Evolutionary conservation across 2,888 invertebrate genomes (phyloP).

Genomic region (Athalia cordata): DNA sequence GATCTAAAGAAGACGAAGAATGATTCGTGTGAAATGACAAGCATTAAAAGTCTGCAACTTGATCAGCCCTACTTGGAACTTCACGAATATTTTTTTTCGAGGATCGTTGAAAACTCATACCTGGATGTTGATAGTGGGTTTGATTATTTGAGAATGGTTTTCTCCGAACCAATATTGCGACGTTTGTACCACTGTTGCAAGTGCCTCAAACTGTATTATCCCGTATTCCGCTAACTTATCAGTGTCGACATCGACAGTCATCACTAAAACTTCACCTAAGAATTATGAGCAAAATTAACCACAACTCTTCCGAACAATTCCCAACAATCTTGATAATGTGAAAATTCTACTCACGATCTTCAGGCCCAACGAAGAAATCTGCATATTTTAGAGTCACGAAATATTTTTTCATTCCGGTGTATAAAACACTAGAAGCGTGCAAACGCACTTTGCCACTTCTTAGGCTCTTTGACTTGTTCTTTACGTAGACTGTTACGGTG

Average conservation of each 20-base stretch:
- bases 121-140: slow-evolving; percentile 82
- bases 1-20: slow-evolving; percentile 74
- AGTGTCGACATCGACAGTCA: slow-evolving; percentile 83
- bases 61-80: too few relatives aligned
- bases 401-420: slow-evolving; percentile 86
- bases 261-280: slow-evolving; percentile 76
- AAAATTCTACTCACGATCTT: slow-evolving; percentile 76
- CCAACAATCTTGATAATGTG: neutral
- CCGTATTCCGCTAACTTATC: slow-evolving; percentile 87
- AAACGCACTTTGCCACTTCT: slow-evolving; percentile 82
- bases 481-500: slow-evolving; percentile 80
- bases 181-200: slow-evolving; percentile 87
- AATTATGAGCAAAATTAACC: slow-evolving; percentile 39
- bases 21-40: too few relatives aligned
- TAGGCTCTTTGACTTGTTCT: slow-evolving; percentile 77
- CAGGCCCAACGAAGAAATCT: slow-evolving; percentile 79
- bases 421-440: slow-evolving; percentile 83
- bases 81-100: neutral
- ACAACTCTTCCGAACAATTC: neutral
- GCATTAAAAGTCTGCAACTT: too few relatives aligned
- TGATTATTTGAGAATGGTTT: slow-evolving; percentile 87
- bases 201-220: slow-evolving; percentile 85
- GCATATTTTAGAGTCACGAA: too few relatives aligned
- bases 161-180: slow-evolving; percentile 89
- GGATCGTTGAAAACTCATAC: slow-evolving; percentile 71